phyloP scores from a whole-genome alignment of 2,797 vertebrate genomes.

The Pogoniulus pusillus region DNA sequence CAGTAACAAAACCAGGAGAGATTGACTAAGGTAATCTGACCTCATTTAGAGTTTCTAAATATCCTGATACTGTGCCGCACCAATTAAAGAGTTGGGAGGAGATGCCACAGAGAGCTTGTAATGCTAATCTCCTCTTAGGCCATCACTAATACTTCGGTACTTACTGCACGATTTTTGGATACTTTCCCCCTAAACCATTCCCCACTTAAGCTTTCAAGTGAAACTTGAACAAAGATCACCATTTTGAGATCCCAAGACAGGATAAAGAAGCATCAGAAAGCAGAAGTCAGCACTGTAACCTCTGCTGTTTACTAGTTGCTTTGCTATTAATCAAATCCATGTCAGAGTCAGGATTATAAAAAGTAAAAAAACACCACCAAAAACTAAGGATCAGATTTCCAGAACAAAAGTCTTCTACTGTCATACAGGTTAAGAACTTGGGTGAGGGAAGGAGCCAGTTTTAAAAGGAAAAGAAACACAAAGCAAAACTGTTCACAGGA shows the following conservation, averaged over 20 bases:
- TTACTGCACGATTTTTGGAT: neutral
- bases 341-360: neutral
- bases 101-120: neutral
- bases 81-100: neutral
- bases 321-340: neutral
- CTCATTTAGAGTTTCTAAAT: neutral
- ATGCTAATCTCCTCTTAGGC: neutral
- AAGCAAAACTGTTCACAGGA: fast-evolving
- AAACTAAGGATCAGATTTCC: neutral
- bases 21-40: neutral
- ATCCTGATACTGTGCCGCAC: neutral
- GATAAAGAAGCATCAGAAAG: neutral
- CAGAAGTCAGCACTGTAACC: neutral
- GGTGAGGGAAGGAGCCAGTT: neutral
- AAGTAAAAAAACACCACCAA: no score
- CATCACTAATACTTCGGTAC: neutral
- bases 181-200: neutral
- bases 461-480: neutral
- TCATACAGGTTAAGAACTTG: neutral
- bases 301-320: neutral
- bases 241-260: neutral
- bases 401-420: neutral
- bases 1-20: neutral
- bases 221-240: neutral
- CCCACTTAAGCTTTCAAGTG: neutral